Evolutionary conservation across 2,113 vertebrate species (phyloP).

Genomic region (Phrynosoma blainvillii): DNA sequence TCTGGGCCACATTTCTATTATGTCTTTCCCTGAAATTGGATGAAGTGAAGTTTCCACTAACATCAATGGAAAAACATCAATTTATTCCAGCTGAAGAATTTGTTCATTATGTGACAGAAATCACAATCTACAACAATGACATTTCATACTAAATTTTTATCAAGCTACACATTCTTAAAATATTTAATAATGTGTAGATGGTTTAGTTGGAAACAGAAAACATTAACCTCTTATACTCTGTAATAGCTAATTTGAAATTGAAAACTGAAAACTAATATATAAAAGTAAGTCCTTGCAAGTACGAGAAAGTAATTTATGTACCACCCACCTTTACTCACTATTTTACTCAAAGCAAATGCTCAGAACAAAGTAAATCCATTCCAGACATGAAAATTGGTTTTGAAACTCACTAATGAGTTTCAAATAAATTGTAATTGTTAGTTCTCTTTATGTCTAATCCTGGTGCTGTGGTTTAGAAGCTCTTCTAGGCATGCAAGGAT

Average conservation of each 20-base stretch:
- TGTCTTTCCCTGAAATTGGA: constrained; percentile 2
- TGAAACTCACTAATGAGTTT: background rate
- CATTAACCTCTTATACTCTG: background rate
- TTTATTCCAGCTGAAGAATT: constrained; percentile 12
- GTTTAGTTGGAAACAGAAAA: background rate
- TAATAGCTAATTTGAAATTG: background rate
- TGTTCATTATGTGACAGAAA: background rate
- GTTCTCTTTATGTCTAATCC: background rate
- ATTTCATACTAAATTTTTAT: background rate
- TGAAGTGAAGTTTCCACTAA: background rate
- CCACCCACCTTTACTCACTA: background rate
- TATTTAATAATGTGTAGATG: background rate
- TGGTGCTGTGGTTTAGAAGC: background rate
- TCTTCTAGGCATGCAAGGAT: background rate
- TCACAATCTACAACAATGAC: background rate
- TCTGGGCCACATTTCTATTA: background rate
- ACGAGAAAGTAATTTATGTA: background rate
- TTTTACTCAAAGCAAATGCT: background rate
- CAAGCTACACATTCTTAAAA: background rate
- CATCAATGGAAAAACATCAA: background rate
- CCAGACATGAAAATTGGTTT: background rate
- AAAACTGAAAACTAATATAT: background rate
- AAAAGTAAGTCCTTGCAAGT: background rate
- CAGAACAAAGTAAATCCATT: background rate
- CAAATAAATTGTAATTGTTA: background rate